Base-by-base conservation (phyloP, 2,888 invertebrate species). In the Protodeltote pygarga region DNA sequence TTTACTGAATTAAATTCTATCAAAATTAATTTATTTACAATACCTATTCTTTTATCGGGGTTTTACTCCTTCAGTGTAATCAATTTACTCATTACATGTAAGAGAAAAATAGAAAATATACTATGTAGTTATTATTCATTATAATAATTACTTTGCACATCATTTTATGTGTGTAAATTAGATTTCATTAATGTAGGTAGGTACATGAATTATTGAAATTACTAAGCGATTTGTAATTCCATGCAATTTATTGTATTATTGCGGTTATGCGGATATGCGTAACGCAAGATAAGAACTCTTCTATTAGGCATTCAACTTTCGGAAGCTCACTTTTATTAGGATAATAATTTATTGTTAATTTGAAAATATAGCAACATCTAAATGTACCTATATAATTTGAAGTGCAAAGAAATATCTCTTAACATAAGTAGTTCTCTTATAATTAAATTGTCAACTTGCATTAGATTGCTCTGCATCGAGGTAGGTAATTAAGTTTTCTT, bases 1-100 rank as follows among this genome's bases (percentile, higher is more conserved):
- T 74, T 65, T 60, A 67, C 57, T 77, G 71, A 73, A 77, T 75
- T 80, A 72, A 74, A 77, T 73, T 79, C 76, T 83, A 82, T 79
- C 61, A 80, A 81, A 85, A 80, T 73, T 79, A 72, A 75, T 75
- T 81, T 84, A 85, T 87, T 75, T 89, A 89, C 88, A 89, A 52
- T 70, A 75, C 44, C 71, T 83, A 78, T 77, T 82, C 71, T 67
- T 75, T 75, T 81, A 79, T 72, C 84, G 87, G 90, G 91, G 90
- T 85, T 91, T 89, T 75, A 81, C 73, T 89, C 88, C 85, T 90
- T 88, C 88, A 85, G 82, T 81, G 84, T 86, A 67, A 75, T 79
- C 62, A 73, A 78, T 75, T 73, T 83, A 80, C 75, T 83, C 71
- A 68, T 78, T 78, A 76, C 15, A 61, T 65, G 62, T 78, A 79